Evolutionary conservation across 2,888 invertebrate genomes (phyloP), one percentile per base, ranked within the genome.

Genomic region (Anthrax anthrax): DNA sequence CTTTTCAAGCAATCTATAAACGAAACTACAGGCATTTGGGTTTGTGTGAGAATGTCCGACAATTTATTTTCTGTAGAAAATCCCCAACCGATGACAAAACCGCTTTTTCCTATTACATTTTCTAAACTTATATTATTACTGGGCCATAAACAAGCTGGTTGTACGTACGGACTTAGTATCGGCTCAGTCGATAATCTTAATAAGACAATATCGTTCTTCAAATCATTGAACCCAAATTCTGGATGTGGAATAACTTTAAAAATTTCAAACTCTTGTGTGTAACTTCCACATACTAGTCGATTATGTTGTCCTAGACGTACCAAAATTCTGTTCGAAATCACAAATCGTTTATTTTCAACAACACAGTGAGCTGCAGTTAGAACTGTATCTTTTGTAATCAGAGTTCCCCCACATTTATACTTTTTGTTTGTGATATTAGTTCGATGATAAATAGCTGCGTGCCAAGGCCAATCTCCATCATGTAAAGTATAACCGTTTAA

Each of bases 401-500:
- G 48, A 4, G 65, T 68, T 3, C 69, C 70, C 2, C 70, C 70
- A 50, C 70, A 70, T 9, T 62, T 64, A 39, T 39, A 57, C 59
- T 36, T 18, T 45, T 17, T 19, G 12, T 12, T 27, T 38, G n/a
- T 38, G 14, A 4, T 5, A 13, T 18, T 34, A 18, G 39, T 37
- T n/a, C 37, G 37, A 27, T 50, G 50, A 42, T 63, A 65, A 18
- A 70, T 45, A 0, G 69, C 70, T 0, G 55, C 61, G 53, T 70
- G 70, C 70, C 70, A 70, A 0, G 70, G 70, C 69, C 69, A 70
- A 49, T 70, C 68, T 1, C 70, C 70, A 6, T 65, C 60, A 38
- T 64, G 62, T 0, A 67, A 63, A 0, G 57, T 52, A 6, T 52
- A 48, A 0, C 67, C 69, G 19, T 60, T 60, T 1, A 64, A 64